Evolutionary conservation across 2,888 invertebrate genomes (phyloP), one percentile per base, ranked within the genome.

Genomic region (Falcaria lacertinaria): DNA sequence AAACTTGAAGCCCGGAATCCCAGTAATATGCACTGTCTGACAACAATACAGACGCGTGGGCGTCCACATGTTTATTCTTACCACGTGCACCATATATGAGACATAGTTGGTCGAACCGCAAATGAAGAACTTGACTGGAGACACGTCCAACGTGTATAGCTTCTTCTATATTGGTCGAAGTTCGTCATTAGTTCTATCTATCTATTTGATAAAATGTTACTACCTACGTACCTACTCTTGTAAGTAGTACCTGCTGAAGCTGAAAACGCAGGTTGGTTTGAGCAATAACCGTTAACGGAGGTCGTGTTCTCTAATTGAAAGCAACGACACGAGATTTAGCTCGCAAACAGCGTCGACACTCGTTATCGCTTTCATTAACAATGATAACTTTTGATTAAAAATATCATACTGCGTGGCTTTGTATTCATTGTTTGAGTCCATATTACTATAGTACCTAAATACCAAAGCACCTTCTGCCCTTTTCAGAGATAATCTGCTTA

Each of bases 1-100:
- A 19, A 19, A n/a, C n/a, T n/a, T n/a, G n/a, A n/a, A n/a, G n/a
- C n/a, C n/a, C n/a, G n/a, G n/a, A n/a, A 17, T 19, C 1, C 1
- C 3, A 2, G 57, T 64, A 64, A 63, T 57, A 55, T 60, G 49
- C 50, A 51, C 49, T 54, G 58, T 51, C 57, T 50, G 52, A 60
- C 59, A 59, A 64, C 57, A 62, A 60, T 53, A 57, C 45, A 47
- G 53, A 41, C 42, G 43, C 34, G 50, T 49, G 44, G 48, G 45
- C 48, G 33, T 39, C 43, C 47, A 44, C 45, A 36, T 57, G 52
- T 44, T 47, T 47, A 84, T 78, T 80, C 80, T 41, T 44, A 60
- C 73, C 84, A 84, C 84, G 83, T 79, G 64, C 64, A 51, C 56
- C 50, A 69, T 74, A 76, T 80, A 82, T 76, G 78, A 78, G 79